Evolutionary conservation across 2,888 invertebrate genomes (phyloP).

Genomic region (Xiphydria camelus): DNA sequence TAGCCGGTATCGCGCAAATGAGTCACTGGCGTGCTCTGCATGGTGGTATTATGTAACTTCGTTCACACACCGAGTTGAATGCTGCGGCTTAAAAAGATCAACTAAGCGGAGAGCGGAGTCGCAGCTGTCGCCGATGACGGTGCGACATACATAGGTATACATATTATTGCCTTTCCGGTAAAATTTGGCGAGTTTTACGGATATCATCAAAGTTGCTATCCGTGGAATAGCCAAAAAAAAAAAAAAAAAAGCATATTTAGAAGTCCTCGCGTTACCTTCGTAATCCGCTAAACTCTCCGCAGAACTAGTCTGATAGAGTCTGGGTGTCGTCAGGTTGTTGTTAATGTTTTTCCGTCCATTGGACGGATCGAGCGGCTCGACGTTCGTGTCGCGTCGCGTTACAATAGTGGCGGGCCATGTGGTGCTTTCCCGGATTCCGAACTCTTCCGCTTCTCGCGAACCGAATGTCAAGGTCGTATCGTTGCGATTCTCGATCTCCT

Average conservation of each 20-base stretch:
- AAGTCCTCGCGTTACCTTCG: slow-evolving; percentile 56
- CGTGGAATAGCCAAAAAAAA: no score
- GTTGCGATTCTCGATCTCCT: slow-evolving; percentile 36
- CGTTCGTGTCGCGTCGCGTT: slow-evolving; percentile 38
- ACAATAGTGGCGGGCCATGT: slow-evolving; percentile 48
- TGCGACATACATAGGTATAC: no score
- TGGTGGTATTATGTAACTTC: background rate
- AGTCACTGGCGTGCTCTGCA: background rate
- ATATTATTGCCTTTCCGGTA: no score
- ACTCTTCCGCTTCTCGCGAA: slow-evolving; percentile 33
- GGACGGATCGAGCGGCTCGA: no score
- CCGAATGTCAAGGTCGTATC: slow-evolving; percentile 20
- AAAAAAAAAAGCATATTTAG: no score
- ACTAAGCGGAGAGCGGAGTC: no score
- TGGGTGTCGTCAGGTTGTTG: slow-evolving; percentile 42
- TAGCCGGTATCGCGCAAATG: background rate
- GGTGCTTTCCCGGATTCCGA: slow-evolving; percentile 45
- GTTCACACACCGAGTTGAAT: no score
- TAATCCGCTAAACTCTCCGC: slow-evolving; percentile 62
- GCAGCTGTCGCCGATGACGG: no score
- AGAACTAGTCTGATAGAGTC: slow-evolving; percentile 53
- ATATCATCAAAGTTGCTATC: no score
- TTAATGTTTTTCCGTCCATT: slow-evolving; percentile 35
- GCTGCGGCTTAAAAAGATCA: no score
- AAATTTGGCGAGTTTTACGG: no score